Conservation (phyloP, 2,888 invertebrate genomes). For the Thalpophila matura region DNA sequence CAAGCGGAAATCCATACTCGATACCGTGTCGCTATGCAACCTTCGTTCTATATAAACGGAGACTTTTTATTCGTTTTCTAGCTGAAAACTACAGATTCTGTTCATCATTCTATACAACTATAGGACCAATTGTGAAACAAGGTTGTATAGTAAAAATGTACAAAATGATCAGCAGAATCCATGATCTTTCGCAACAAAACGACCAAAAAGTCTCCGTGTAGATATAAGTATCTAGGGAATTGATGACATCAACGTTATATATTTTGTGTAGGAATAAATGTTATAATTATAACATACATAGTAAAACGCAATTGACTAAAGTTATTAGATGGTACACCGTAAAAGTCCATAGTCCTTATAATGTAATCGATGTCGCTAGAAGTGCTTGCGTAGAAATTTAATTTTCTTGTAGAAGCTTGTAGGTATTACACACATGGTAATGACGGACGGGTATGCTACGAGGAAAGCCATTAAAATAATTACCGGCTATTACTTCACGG, state of each 20-base stretch:
- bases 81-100: no score
- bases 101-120: no score
- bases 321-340: slow-evolving; percentile 2
- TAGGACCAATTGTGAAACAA: no score
- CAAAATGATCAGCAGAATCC: no score
- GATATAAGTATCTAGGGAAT: no score
- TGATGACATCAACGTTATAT: background rate
- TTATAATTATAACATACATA: background rate
- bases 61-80: no score
- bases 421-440: slow-evolving; percentile 26
- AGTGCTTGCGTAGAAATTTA: background rate
- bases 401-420: slow-evolving; percentile 36
- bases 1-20: background rate
- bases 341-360: slow-evolving; percentile 18
- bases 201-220: no score
- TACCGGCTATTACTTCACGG: slow-evolving; percentile 43
- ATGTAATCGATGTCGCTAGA: slow-evolving; percentile 3
- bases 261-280: slow-evolving; percentile 1
- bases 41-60: slow-evolving; percentile 1
- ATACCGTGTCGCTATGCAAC: slow-evolving; percentile 3
- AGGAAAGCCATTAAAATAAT: slow-evolving; percentile 52
- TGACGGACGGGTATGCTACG: slow-evolving; percentile 14
- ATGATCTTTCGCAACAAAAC: no score
- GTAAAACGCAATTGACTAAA: background rate
- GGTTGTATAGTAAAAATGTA: no score